A percentile compares a stretch with the other conserved stretches of the same genome.
These are phyloP conservation scores for Bemisia tabaci DNA, from an alignment of 1,140 invertebrate genomes.

Conservation along the genomic window DNA sequence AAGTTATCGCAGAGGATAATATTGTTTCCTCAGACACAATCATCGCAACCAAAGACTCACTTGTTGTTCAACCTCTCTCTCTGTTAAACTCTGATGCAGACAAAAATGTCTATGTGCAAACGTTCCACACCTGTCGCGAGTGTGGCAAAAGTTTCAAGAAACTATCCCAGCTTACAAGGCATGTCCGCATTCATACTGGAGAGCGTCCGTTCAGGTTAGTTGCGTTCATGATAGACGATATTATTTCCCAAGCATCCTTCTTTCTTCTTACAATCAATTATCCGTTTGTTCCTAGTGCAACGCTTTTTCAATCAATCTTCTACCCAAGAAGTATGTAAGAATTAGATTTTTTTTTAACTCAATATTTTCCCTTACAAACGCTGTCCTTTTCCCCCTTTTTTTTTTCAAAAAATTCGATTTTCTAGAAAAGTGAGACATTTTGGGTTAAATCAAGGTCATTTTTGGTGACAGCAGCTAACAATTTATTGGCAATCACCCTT, in stretches of 20 bases:
- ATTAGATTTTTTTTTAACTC: no score
- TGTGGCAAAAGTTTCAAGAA: slow-evolving; percentile 44
- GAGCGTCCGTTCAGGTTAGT: slow-evolving; percentile 47
- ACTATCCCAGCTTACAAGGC: slow-evolving; percentile 41
- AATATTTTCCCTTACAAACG: no score
- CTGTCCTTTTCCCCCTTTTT: no score
- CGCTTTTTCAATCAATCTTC: no score
- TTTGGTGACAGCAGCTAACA: no score
- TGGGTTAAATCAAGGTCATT: no score
- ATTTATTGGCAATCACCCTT: no score
- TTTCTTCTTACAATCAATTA: no score
- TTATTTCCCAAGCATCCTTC: no score
- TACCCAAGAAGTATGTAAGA: no score
- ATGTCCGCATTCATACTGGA: slow-evolving; percentile 47
- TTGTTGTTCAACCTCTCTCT: not conserved
- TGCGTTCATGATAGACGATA: slow-evolving; percentile 29
- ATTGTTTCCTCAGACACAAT: not conserved
- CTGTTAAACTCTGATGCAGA: not conserved
- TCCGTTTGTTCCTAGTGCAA: slow-evolving; percentile 37
- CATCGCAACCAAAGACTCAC: not conserved
- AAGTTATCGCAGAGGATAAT: not conserved
- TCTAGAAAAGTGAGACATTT: no score
- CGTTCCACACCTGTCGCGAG: slow-evolving; percentile 24
- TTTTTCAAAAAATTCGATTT: no score
- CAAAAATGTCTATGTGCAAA: not conserved